Evolutionary conservation across 1,140 invertebrate species (phyloP).

Genomic region (Orius insidiosus): DNA sequence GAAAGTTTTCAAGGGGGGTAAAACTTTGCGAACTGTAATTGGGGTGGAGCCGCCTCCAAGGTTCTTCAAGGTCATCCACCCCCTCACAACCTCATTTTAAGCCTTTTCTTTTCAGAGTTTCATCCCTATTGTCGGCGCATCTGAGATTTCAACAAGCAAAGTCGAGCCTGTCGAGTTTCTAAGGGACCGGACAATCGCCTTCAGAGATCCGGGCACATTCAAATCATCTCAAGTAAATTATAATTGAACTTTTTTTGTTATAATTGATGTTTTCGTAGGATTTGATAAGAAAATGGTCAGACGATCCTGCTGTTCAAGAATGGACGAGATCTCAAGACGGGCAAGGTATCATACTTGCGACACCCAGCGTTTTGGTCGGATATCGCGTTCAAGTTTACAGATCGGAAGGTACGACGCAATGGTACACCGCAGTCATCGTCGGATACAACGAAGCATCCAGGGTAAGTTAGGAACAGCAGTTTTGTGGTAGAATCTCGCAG

Average conservation of each 20-base stretch:
- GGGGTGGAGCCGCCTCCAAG: constrained; percentile 1
- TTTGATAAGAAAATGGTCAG: constrained; percentile 38
- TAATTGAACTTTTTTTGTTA: constrained; percentile 8
- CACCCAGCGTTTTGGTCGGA: constrained; percentile 67
- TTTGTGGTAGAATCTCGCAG: too few relatives aligned
- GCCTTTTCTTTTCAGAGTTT: constrained; percentile 49
- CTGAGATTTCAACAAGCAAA: constrained; percentile 39
- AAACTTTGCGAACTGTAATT: constrained; percentile 2
- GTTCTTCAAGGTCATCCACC: background rate
- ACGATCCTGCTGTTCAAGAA: constrained; percentile 37
- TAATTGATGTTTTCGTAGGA: constrained; percentile 34
- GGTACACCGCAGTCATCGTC: constrained; percentile 78
- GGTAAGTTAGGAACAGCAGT: too few relatives aligned
- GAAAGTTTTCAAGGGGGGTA: background rate
- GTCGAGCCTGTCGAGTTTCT: constrained; percentile 56
- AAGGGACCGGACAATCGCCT: constrained; percentile 46
- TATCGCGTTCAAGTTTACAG: constrained; percentile 72
- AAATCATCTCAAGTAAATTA: constrained; percentile 50
- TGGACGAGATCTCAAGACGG: constrained; percentile 71
- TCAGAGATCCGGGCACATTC: constrained; percentile 45
- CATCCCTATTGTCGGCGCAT: constrained; percentile 47
- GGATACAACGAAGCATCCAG: constrained; percentile 69
- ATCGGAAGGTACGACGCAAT: constrained; percentile 71
- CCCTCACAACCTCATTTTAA: background rate
- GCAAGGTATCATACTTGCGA: constrained; percentile 62